These are phyloP conservation scores for Picathartes gymnocephalus DNA, from an alignment of 2,113 vertebrate genomes.

Conservation along the genomic window DNA sequence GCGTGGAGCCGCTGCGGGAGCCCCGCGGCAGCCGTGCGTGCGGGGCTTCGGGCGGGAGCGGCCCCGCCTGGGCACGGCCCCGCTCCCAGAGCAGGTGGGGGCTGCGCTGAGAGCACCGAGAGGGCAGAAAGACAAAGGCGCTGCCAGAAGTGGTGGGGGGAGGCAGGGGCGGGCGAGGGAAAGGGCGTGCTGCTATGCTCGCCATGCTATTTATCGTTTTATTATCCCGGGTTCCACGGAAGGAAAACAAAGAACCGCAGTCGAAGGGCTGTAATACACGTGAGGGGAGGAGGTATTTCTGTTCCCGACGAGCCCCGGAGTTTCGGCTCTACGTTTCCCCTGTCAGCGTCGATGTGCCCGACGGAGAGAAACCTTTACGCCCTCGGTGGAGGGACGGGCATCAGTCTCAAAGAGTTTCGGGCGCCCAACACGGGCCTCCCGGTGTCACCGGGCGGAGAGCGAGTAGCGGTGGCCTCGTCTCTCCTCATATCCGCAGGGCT, in stretches of 20 bases:
- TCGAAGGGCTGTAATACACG: neutral
- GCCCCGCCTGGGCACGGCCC: neutral
- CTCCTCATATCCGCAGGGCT: neutral
- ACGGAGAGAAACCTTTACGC: neutral
- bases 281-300: neutral
- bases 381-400: neutral
- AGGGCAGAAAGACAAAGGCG: neutral
- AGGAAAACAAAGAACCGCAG: conserved; percentile 13
- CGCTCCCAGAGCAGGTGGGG: neutral
- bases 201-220: conserved; percentile 3
- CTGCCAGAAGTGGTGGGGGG: neutral
- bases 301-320: neutral
- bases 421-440: neutral
- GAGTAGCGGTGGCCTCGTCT: neutral
- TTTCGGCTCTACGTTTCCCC: neutral
- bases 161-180: neutral
- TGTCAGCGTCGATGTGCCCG: neutral
- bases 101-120: neutral
- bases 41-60: neutral
- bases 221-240: neutral
- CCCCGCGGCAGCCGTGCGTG: neutral
- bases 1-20: neutral
- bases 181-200: neutral
- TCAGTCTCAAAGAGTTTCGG: neutral
- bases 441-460: neutral